A percentile compares a stretch with the other conserved stretches of the same genome.
Conservation (phyloP, 2,113 vertebrate species). For the Python bivittatus region DNA sequence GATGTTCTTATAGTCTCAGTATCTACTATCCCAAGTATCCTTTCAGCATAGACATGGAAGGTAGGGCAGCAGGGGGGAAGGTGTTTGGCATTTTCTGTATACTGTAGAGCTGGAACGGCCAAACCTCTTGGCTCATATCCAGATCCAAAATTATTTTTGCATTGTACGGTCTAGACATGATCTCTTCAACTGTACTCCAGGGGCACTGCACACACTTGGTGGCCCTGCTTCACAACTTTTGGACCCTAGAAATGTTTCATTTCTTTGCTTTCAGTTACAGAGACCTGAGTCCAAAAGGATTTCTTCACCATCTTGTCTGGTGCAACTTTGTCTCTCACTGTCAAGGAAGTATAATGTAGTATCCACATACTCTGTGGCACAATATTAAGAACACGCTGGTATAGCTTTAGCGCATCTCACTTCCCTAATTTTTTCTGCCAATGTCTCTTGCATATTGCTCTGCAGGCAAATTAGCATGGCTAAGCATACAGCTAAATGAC, state of each 20-base stretch:
- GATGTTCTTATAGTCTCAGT: slow-evolving; percentile 1
- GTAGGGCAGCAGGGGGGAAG: background rate
- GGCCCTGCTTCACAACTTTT: slow-evolving; percentile 15
- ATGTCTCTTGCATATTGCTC: slow-evolving; percentile 24
- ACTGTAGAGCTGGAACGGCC: slow-evolving; percentile 12
- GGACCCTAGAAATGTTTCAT: slow-evolving; percentile 1
- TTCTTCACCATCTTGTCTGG: slow-evolving; percentile 11
- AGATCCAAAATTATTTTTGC: slow-evolving; percentile 31
- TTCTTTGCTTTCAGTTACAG: slow-evolving; percentile 8
- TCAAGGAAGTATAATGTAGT: background rate
- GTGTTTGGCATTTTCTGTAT: slow-evolving; percentile 23
- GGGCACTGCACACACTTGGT: slow-evolving; percentile 1
- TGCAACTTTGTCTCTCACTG: slow-evolving; percentile 12
- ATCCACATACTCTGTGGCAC: background rate
- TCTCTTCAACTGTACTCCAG: slow-evolving; percentile 19
- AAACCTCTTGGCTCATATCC: slow-evolving; percentile 6
- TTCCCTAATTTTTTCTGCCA: slow-evolving; percentile 29
- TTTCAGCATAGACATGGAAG: background rate
- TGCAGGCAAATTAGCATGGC: background rate
- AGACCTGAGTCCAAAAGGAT: background rate
- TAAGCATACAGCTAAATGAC: background rate
- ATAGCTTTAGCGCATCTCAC: slow-evolving; percentile 5
- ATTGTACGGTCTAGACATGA: slow-evolving; percentile 28
- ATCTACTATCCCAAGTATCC: background rate
- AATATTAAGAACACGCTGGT: slow-evolving; percentile 16